These are phyloP conservation scores for Hippopotamus amphibius DNA, from an alignment of 2,113 vertebrate genomes.

Conservation along the genomic window DNA sequence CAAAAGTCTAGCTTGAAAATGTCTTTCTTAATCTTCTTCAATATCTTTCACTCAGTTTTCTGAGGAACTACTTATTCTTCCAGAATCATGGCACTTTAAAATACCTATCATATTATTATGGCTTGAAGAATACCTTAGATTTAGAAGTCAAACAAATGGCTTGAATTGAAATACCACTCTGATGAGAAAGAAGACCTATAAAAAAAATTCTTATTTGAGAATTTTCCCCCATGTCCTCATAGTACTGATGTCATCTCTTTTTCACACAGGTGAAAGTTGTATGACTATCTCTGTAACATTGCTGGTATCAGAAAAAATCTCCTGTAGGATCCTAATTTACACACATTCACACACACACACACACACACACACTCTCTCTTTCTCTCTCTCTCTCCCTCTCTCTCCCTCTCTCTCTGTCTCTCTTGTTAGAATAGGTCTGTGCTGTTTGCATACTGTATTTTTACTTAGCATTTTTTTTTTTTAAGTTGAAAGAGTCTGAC, in stretches of 20 bases:
- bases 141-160: constrained; percentile 35
- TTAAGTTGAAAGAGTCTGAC: not conserved
- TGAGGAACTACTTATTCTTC: not conserved
- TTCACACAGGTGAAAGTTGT: not conserved
- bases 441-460: not conserved
- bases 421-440: not conserved
- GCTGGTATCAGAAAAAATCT: not conserved
- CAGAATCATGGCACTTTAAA: constrained; percentile 13
- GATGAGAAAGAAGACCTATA: constrained; percentile 30
- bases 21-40: constrained; percentile 33
- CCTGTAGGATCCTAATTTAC: not conserved
- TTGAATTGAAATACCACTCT: constrained; percentile 8
- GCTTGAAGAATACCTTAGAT: not conserved
- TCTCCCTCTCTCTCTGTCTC: no score
- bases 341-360: not conserved
- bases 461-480: not conserved
- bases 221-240: not conserved
- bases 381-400: no score
- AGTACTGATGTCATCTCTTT: not conserved
- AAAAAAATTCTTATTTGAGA: constrained; percentile 23
- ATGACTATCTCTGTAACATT: not conserved
- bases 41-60: not conserved
- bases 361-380: not conserved
- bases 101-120: not conserved
- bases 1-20: constrained; percentile 48